A percentile compares a stretch with the other conserved stretches of the same genome.
Evolutionary conservation across 2,888 invertebrate species (phyloP).

Genomic region (Caenorhabditis becei): DNA sequence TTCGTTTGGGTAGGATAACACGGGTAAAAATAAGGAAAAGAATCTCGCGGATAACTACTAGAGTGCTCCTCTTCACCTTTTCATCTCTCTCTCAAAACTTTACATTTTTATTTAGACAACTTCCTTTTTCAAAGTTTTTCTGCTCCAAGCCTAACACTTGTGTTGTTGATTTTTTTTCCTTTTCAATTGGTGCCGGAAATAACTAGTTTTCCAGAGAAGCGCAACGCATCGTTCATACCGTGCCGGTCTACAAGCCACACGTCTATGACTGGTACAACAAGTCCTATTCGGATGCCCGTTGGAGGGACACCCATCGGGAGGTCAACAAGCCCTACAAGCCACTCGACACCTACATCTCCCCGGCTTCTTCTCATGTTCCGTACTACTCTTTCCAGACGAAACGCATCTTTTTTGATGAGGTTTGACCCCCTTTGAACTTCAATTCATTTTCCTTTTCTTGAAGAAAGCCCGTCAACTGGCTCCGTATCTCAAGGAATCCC

Average conservation of each 20-base stretch:
- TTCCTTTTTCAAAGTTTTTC: too few relatives aligned
- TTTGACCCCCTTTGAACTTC: conserved; percentile 15
- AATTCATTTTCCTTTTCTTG: neutral
- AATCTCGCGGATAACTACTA: too few relatives aligned
- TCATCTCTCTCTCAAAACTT: too few relatives aligned
- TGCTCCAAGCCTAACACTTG: too few relatives aligned
- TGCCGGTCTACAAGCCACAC: conserved; percentile 80
- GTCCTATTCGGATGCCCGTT: conserved; percentile 70
- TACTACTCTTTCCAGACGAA: conserved; percentile 80
- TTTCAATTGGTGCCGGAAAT: too few relatives aligned
- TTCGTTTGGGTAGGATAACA: too few relatives aligned
- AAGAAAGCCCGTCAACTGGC: conserved; percentile 62
- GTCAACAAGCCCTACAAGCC: conserved; percentile 71
- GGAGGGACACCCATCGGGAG: conserved; percentile 76
- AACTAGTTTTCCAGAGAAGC: conserved; percentile 71
- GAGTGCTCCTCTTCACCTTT: too few relatives aligned
- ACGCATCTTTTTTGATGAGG: conserved; percentile 80
- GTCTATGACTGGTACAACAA: conserved; percentile 76
- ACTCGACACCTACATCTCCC: conserved; percentile 54
- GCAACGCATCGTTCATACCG: conserved; percentile 80
- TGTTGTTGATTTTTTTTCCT: too few relatives aligned
- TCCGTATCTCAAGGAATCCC: conserved; percentile 76
- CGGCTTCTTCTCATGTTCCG: conserved; percentile 76
- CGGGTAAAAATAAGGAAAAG: too few relatives aligned
- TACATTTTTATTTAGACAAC: too few relatives aligned